Conservation (phyloP, 2,113 vertebrate species). For the Scalopus aquaticus region DNA sequence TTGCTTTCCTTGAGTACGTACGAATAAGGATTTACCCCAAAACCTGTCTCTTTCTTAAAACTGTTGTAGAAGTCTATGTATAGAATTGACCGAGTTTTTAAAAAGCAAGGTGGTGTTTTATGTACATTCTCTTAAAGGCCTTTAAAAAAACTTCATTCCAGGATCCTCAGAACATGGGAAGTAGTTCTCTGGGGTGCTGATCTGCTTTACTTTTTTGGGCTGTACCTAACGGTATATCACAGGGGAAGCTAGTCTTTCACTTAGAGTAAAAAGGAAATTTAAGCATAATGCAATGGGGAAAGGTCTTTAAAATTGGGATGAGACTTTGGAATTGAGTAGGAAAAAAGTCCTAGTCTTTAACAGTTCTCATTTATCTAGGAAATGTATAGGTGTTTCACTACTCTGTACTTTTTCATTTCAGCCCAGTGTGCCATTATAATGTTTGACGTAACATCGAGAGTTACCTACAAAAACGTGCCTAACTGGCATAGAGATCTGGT, state of each 20-base stretch:
- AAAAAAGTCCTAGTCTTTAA: rapidly evolving
- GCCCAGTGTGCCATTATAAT: conserved; percentile 99
- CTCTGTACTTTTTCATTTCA: conserved; percentile 68
- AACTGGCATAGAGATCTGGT: conserved; percentile 99
- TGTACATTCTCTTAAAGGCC: rapidly evolving
- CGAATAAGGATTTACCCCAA: rapidly evolving
- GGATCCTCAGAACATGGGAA: rapidly evolving
- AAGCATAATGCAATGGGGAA: rapidly evolving
- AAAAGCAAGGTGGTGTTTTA: rapidly evolving
- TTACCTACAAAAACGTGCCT: conserved; percentile 99
- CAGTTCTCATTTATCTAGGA: rapidly evolving
- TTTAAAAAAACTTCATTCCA: rapidly evolving
- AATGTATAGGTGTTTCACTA: rapidly evolving
- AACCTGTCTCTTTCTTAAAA: no score
- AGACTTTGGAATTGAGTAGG: rapidly evolving
- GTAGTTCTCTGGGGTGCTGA: not conserved
- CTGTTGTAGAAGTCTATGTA: rapidly evolving
- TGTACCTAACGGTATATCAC: no score
- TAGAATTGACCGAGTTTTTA: rapidly evolving
- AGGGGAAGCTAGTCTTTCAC: not conserved
- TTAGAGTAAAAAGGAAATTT: not conserved
- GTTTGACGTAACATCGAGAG: conserved; percentile 99
- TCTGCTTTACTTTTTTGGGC: no score
- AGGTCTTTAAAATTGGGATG: rapidly evolving
- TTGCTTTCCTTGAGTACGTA: rapidly evolving